Evolutionary conservation across 2,113 vertebrate species (phyloP).

Genomic region (Myrmecobius fasciatus): DNA sequence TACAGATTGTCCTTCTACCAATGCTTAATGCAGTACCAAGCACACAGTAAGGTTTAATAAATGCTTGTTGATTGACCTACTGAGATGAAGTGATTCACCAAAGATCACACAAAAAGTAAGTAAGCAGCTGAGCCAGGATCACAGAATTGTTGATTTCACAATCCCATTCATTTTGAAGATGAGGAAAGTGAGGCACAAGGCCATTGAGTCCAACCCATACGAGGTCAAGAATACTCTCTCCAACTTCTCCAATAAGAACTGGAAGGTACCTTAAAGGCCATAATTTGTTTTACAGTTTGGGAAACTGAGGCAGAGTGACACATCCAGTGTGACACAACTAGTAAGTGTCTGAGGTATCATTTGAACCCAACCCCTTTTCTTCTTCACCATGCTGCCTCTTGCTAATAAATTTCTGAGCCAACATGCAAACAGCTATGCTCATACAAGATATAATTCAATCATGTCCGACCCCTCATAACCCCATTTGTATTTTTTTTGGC

Average conservation of each 20-base stretch:
- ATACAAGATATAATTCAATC: no score
- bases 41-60: no score
- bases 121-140: neutral
- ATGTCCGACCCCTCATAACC: no score
- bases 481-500: no score
- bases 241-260: neutral
- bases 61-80: neutral
- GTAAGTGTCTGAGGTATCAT: neutral
- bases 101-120: neutral
- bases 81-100: neutral
- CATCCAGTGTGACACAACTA: neutral
- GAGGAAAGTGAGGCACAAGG: neutral
- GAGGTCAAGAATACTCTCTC: neutral
- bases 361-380: neutral
- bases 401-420: neutral
- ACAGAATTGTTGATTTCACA: neutral
- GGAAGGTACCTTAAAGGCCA: neutral
- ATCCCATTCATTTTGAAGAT: neutral
- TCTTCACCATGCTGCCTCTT: neutral
- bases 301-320: neutral
- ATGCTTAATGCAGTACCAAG: no score
- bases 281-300: neutral
- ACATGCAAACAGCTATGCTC: no score
- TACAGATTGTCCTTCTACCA: neutral
- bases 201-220: neutral